phyloP scores from a whole-genome alignment of 2,888 invertebrate genomes.

The Pachydiplax longipennis region DNA sequence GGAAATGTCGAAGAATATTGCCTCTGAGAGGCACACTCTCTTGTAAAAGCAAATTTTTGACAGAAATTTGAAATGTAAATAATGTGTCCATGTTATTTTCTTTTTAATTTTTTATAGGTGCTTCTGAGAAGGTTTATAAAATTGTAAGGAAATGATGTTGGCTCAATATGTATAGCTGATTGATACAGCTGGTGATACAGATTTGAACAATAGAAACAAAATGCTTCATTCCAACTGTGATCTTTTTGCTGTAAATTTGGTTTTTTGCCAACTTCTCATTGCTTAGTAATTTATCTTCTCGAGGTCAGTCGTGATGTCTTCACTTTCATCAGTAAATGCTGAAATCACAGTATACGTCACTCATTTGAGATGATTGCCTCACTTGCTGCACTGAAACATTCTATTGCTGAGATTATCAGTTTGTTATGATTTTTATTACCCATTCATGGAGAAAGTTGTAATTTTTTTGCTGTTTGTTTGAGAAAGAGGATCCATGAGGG shows the following conservation, averaged over 20 bases:
- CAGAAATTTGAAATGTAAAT: not conserved
- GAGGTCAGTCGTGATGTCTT: not conserved
- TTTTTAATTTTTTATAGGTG: constrained; percentile 24
- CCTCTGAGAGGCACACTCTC: constrained; percentile 14
- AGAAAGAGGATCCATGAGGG: too few species aligned
- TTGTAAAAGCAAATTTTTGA: not conserved
- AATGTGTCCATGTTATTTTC: not conserved
- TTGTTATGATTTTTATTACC: too few species aligned
- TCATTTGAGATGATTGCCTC: too few species aligned
- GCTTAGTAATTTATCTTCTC: not conserved
- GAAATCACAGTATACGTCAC: not conserved
- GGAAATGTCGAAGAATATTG: not conserved
- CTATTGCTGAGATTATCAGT: too few species aligned
- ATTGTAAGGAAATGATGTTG: not conserved
- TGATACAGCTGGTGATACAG: constrained; percentile 1
- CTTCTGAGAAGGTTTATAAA: not conserved
- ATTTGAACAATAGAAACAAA: not conserved
- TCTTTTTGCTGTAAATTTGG: not conserved
- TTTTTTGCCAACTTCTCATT: not conserved
- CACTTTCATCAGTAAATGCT: not conserved
- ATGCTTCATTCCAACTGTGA: constrained; percentile 24
- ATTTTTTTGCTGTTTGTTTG: too few species aligned
- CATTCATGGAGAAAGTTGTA: too few species aligned
- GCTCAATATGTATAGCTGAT: not conserved
- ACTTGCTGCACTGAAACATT: too few species aligned